Evolutionary conservation across 2,888 invertebrate species (phyloP).

Genomic region (Muschampia plurimacula): DNA sequence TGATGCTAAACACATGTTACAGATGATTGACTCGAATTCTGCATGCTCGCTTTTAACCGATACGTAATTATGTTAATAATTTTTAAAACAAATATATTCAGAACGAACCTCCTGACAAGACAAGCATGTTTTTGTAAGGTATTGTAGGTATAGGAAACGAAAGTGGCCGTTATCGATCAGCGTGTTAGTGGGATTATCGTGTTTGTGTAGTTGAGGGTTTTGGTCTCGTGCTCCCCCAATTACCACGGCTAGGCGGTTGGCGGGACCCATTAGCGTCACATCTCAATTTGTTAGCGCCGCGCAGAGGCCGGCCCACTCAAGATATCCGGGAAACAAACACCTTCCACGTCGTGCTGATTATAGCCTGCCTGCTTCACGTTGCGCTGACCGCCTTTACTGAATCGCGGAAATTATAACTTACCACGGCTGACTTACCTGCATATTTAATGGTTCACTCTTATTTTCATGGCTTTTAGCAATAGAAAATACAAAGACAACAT

Average conservation of each 20-base stretch:
- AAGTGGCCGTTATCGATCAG: constrained; percentile 54
- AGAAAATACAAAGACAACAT: neutral
- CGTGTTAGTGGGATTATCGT: constrained; percentile 51
- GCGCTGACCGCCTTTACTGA: constrained; percentile 13
- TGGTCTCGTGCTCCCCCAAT: constrained; percentile 59
- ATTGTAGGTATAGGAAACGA: constrained; percentile 31
- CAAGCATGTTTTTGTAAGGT: constrained; percentile 22
- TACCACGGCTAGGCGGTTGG: constrained; percentile 52
- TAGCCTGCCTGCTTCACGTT: constrained; percentile 11
- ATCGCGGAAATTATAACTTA: constrained; percentile 34
- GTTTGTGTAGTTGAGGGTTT: constrained; percentile 53
- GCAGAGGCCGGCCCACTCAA: constrained; percentile 32
- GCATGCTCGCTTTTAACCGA: constrained; percentile 55
- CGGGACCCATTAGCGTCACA: constrained; percentile 57
- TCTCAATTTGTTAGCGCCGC: constrained; percentile 62
- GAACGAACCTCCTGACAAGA: constrained; percentile 16
- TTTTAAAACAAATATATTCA: constrained; percentile 44
- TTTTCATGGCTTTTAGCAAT: constrained; percentile 7
- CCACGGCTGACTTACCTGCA: constrained; percentile 30
- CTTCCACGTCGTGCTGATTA: constrained; percentile 29
- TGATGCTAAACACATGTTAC: constrained; percentile 66
- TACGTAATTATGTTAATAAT: constrained; percentile 57
- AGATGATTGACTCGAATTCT: constrained; percentile 71
- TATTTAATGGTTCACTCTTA: constrained; percentile 9
- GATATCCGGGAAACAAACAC: constrained; percentile 37